Evolutionary conservation across 2,888 invertebrate species (phyloP).

Genomic region (Pachydiplax longipennis): DNA sequence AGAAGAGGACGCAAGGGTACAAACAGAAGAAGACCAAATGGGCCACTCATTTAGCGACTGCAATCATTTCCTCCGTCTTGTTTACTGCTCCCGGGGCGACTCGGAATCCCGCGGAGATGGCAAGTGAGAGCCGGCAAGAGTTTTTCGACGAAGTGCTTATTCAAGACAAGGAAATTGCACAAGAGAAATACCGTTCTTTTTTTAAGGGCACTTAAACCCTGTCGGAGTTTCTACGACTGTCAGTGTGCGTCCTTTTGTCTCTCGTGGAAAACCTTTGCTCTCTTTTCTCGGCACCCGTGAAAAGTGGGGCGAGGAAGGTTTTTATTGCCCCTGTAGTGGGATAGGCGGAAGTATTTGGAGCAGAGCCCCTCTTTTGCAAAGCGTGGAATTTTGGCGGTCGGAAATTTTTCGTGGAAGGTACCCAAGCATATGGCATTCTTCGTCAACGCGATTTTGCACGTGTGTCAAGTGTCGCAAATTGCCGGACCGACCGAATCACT

Average conservation of each 20-base stretch:
- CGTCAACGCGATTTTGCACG: background rate
- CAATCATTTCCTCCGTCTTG: slow-evolving; percentile 24
- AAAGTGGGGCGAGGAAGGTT: background rate
- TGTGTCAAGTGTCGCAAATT: background rate
- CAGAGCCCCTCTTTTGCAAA: background rate
- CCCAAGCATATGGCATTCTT: background rate
- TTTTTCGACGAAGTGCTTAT: background rate
- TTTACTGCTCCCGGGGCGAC: background rate
- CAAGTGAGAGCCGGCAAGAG: background rate
- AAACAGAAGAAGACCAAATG: background rate
- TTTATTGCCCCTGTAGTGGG: background rate
- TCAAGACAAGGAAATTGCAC: slow-evolving; percentile 1
- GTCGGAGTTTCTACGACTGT: slow-evolving; percentile 27
- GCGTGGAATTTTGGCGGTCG: background rate
- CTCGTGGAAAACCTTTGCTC: background rate
- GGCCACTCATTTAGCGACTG: background rate
- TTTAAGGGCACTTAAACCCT: slow-evolving; percentile 17
- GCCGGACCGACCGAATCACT: no score
- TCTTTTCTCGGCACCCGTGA: background rate
- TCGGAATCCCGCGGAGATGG: background rate
- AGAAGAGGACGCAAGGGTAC: background rate
- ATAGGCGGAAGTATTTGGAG: slow-evolving; percentile 31
- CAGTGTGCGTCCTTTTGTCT: background rate
- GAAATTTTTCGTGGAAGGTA: background rate
- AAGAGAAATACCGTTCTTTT: background rate